Conservation (phyloP, 2,888 invertebrate species). For the Globia sparganii region DNA sequence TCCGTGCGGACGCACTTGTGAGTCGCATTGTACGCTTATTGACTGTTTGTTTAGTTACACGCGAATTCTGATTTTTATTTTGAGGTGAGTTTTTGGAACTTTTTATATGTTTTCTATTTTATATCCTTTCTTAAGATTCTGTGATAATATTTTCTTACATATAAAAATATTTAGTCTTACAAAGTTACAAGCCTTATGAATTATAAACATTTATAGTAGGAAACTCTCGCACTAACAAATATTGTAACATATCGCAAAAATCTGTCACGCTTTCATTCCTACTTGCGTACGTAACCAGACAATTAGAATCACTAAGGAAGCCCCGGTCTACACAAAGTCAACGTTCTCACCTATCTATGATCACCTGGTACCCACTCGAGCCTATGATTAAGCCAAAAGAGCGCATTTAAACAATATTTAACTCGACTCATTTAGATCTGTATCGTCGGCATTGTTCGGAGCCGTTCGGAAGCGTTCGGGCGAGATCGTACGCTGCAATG, state of each 20-base stretch:
- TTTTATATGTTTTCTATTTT: neutral
- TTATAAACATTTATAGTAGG: neutral
- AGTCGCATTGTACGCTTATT: conserved; percentile 71
- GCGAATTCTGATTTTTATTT: conserved; percentile 24
- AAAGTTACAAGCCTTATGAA: neutral
- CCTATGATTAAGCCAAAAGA: conserved; percentile 71
- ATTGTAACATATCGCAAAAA: conserved; percentile 29
- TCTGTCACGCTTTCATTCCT: conserved; percentile 59
- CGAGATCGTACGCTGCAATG: conserved; percentile 65
- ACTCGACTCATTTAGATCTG: conserved; percentile 67
- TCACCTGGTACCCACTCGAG: conserved; percentile 65
- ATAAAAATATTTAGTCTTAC: neutral
- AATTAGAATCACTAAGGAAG: conserved; percentile 57
- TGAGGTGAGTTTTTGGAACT: conserved; percentile 1
- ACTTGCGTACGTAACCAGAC: conserved; percentile 47
- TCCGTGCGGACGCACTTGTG: conserved; percentile 60
- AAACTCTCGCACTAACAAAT: conserved; percentile 8
- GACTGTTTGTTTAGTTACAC: conserved; percentile 53
- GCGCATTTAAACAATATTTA: conserved; percentile 71
- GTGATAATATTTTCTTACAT: neutral
- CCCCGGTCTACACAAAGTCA: conserved; percentile 53
- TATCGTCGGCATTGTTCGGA: conserved; percentile 67
- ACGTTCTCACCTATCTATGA: conserved; percentile 64
- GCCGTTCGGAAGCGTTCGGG: conserved; percentile 63
- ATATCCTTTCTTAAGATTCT: neutral